Evolutionary conservation across 2,797 vertebrate species (phyloP), one percentile per base, ranked within the genome.

Genomic region (Scarus forsteni): DNA sequence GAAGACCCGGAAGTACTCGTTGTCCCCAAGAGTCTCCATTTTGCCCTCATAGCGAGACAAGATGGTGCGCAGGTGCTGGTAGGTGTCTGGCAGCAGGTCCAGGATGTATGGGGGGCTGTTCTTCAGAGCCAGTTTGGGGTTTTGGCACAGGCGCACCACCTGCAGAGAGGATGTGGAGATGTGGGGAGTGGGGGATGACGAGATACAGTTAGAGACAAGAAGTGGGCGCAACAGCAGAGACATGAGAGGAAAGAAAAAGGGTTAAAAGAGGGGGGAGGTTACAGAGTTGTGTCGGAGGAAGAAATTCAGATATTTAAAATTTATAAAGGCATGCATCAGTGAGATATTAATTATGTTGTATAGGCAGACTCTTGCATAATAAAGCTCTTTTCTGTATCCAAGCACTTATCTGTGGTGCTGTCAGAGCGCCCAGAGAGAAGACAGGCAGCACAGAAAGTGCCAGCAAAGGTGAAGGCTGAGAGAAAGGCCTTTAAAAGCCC

Each of bases 41-140:
- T 98, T 99, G 73, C 97, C 97, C 87, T 99, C 97, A 0, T 99
- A 99, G 90, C 97, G 96, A 1, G 97, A 95, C 75, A 99, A 93
- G 87, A 99, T 95, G 83, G 96, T 97, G 40, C 98, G 96, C 27
- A 99, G 96, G 84, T 99, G 97, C 92, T 99, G 98, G 92, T 99
- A 99, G 70, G 98, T 99, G 85, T 99, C 98, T 8, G 98, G 98
- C 19, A 99, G 94, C 80, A 99, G 94, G 88, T 99, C 98, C 73
- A 99, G 93, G 92, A 99, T 99, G 87, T 99, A 99, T 34, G 98
- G 98, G 34, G 98, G 98, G 90, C 98, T 99, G 94, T 99, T 99
- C 92, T 99, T 99, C 83, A 99, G 78, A 0, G 97, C 97, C 93
- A 99, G 83, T 70, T 99, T 98, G 71, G 98, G 97, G 88, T 98